phyloP scores from a whole-genome alignment of 1,140 invertebrate species.

The Latrodectus geometricus region DNA sequence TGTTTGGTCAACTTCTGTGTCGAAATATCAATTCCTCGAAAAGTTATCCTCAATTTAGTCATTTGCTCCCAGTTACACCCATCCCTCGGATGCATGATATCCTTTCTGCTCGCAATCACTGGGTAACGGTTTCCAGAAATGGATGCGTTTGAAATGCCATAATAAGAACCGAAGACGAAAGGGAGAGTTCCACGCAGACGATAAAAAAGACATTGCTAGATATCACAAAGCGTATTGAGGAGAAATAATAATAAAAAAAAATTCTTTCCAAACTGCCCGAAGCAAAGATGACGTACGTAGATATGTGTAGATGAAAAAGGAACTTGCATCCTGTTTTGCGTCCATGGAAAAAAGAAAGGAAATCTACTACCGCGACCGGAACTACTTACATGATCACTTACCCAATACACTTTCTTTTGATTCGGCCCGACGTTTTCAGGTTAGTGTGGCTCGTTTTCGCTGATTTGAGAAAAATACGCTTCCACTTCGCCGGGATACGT shows the following conservation, averaged over 20 bases:
- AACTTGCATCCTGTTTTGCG: constrained; percentile 27
- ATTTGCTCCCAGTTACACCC: too few species aligned
- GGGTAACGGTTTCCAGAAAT: too few species aligned
- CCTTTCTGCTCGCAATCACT: too few species aligned
- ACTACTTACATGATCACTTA: constrained; percentile 18
- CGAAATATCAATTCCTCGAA: too few species aligned
- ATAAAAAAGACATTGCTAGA: background rate
- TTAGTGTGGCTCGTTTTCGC: background rate
- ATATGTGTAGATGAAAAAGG: constrained; percentile 7
- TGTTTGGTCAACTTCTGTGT: too few species aligned
- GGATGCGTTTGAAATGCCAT: too few species aligned
- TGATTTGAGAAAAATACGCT: background rate
- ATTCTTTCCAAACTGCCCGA: background rate
- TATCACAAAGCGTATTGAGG: background rate
- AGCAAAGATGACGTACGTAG: constrained; percentile 5
- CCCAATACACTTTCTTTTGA: constrained; percentile 15
- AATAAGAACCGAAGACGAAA: too few species aligned
- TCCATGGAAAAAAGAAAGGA: background rate
- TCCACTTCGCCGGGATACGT: background rate
- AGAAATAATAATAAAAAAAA: background rate
- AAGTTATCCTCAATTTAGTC: too few species aligned
- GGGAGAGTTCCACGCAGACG: background rate
- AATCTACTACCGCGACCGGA: constrained; percentile 21
- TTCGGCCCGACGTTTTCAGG: constrained; percentile 27
- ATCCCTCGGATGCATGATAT: too few species aligned